Conservation (phyloP, 2,797 vertebrate genomes). For the Zenarchopterus dispar region DNA sequence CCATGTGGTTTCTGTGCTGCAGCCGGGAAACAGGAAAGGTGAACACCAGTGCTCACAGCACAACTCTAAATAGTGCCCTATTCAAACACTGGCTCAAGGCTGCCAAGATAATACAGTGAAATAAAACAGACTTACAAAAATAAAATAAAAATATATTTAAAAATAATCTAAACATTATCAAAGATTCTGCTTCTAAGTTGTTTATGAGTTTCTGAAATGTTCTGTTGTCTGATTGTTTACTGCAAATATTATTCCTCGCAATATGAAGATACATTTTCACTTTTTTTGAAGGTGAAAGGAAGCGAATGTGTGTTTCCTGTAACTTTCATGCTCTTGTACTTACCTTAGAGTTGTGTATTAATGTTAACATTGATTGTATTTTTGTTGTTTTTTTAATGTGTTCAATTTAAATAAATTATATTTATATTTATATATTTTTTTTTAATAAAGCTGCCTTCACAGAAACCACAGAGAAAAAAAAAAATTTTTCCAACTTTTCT, state of each 20-base stretch:
- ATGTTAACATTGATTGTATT: neutral
- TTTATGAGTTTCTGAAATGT: conserved; percentile 19
- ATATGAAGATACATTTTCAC: neutral
- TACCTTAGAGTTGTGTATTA: neutral
- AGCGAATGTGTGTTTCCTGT: neutral
- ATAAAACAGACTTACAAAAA: conserved; percentile 49
- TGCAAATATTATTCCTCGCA: neutral
- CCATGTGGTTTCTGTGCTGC: conserved; percentile 69
- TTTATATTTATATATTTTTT: neutral
- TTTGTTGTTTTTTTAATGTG: neutral
- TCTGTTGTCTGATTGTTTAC: conserved; percentile 5
- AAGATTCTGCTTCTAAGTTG: conserved; percentile 4
- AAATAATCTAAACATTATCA: conserved; percentile 1
- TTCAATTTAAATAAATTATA: conserved; percentile 1
- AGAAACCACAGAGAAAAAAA: too few species aligned
- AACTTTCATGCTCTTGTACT: neutral
- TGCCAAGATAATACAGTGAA: conserved; percentile 67
- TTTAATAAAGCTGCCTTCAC: too few species aligned
- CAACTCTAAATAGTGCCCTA: conserved; percentile 74
- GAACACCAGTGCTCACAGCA: conserved; percentile 78
- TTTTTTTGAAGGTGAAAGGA: neutral
- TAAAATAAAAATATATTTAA: neutral
- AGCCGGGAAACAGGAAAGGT: conserved; percentile 77
- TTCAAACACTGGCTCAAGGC: conserved; percentile 75
- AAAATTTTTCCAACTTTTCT: neutral